Percentiles rank a stretch among this genome's conserved stretches.
These are phyloP conservation scores for Cryptosula pallasiana DNA, from an alignment of 2,888 invertebrate genomes.

Conservation along the genomic window DNA sequence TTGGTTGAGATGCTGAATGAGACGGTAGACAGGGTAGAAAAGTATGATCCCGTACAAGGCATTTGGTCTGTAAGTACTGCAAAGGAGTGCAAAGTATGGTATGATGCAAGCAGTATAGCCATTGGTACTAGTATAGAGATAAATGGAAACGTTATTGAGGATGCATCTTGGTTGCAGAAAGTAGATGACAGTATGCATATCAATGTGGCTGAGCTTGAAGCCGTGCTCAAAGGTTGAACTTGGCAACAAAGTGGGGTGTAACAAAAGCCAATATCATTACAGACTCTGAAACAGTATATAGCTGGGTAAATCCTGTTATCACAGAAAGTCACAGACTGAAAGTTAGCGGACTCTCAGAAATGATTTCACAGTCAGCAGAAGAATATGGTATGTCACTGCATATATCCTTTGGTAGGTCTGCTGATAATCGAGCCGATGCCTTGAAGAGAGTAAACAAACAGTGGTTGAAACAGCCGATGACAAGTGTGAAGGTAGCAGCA, in stretches of 20 bases:
- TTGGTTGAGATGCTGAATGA: background rate
- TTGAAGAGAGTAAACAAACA: constrained; percentile 17
- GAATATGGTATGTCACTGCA: background rate
- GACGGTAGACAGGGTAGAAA: background rate
- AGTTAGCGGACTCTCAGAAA: background rate
- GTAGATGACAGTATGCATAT: background rate
- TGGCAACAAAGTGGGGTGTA: constrained; percentile 23
- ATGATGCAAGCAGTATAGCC: constrained; percentile 25
- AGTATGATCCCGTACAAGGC: background rate
- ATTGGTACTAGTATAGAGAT: constrained; percentile 26
- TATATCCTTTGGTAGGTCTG: background rate
- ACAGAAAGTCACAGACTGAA: constrained; percentile 19
- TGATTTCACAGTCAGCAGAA: background rate
- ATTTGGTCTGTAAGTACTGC: background rate
- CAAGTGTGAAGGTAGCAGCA: background rate
- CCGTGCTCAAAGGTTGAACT: constrained; percentile 23
- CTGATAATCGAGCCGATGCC: constrained; percentile 16
- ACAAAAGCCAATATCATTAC: constrained; percentile 6
- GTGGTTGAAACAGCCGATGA: constrained; percentile 19
- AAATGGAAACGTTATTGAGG: constrained; percentile 23
- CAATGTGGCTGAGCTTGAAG: constrained; percentile 26
- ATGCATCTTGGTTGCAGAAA: constrained; percentile 25
- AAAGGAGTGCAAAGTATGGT: constrained; percentile 15
- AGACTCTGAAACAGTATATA: constrained; percentile 24
- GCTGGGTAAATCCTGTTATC: constrained; percentile 22